Evolutionary conservation across 2,113 vertebrate genomes (phyloP).

Genomic region (Lophius piscatorius): DNA sequence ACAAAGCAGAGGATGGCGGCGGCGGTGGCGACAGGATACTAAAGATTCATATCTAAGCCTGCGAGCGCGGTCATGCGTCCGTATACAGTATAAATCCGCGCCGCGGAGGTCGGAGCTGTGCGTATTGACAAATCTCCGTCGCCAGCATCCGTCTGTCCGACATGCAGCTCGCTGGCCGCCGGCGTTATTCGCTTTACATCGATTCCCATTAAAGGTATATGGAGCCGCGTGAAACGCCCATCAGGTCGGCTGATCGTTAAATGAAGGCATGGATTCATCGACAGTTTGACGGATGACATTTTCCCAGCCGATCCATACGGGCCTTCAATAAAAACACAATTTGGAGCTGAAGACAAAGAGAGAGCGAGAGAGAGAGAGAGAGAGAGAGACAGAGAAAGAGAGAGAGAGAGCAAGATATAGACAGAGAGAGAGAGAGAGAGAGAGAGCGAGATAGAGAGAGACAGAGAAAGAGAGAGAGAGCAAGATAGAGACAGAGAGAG

Average conservation of each 20-base stretch:
- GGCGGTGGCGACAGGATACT: constrained; percentile 12
- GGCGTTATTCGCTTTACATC: constrained; percentile 74
- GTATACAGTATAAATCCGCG: constrained; percentile 21
- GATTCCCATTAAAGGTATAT: constrained; percentile 79
- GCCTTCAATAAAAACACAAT: constrained; percentile 80
- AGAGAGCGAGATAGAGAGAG: too few species aligned
- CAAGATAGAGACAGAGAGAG: too few species aligned
- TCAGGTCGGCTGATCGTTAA: constrained; percentile 77
- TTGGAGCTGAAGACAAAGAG: constrained; percentile 72
- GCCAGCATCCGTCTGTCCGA: constrained; percentile 55
- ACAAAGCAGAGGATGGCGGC: constrained; percentile 18
- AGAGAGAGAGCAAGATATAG: too few species aligned
- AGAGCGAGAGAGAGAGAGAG: neutral
- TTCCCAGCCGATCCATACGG: constrained; percentile 75
- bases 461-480: too few species aligned
- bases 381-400: constrained; percentile 20
- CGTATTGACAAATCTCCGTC: constrained; percentile 57
- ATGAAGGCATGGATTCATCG: constrained; percentile 80
- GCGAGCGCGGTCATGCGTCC: constrained; percentile 23
- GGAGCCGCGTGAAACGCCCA: constrained; percentile 77
- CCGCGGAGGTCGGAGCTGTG: constrained; percentile 22
- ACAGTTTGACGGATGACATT: constrained; percentile 84
- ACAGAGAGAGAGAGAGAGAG: too few species aligned
- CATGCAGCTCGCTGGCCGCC: constrained; percentile 59
- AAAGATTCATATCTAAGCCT: constrained; percentile 30